phyloP scores from a whole-genome alignment of 2,888 invertebrate species.

The Eristalinus aeneus region DNA sequence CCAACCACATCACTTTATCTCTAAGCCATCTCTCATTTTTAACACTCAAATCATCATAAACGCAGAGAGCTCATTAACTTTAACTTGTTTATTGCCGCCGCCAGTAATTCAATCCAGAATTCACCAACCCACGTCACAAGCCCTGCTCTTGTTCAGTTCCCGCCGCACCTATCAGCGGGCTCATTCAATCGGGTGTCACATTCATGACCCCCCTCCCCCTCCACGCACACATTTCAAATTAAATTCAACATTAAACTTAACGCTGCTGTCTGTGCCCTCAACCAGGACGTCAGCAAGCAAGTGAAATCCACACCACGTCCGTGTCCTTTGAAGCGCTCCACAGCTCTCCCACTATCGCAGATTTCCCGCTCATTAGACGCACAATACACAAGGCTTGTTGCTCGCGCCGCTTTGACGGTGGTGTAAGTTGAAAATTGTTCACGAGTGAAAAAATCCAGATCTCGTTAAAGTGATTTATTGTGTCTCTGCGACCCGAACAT shows the following conservation, averaged over 20 bases:
- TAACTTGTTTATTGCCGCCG: background rate
- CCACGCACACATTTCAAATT: background rate
- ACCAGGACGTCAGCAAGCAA: background rate
- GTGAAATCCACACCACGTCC: background rate
- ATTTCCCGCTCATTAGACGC: slow-evolving; percentile 47
- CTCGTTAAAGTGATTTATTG: background rate
- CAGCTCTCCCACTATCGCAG: background rate
- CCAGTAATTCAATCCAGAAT: background rate
- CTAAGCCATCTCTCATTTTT: too few species aligned
- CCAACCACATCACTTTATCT: too few species aligned
- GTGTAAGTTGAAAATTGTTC: slow-evolving; percentile 20
- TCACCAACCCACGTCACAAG: background rate
- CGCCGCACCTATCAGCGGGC: background rate
- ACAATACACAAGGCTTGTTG: slow-evolving; percentile 11
- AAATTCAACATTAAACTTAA: background rate
- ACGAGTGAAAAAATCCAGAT: slow-evolving; percentile 9
- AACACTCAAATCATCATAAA: background rate
- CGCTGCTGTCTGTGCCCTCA: background rate
- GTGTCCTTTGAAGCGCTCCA: background rate
- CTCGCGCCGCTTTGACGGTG: background rate
- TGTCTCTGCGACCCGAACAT: background rate
- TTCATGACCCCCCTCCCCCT: background rate
- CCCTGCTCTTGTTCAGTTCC: background rate
- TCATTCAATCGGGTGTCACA: background rate
- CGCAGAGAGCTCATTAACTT: background rate